Base-by-base conservation (phyloP, 1,140 invertebrate genomes). In the Drosophila simulans region DNA sequence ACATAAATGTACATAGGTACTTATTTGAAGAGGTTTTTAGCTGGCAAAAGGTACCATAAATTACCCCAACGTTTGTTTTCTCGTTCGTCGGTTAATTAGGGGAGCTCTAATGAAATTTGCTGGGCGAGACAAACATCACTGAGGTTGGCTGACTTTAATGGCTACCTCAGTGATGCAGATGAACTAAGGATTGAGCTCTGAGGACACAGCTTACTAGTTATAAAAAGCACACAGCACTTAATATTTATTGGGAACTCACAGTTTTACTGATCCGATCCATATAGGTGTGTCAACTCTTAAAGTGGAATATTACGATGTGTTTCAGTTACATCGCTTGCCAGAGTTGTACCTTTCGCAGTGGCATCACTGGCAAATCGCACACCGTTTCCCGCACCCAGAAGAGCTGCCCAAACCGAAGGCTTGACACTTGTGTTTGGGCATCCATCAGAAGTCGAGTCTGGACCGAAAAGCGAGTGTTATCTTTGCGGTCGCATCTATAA, bases 401-500 rank as follows among this genome's bases (percentile, higher is more conserved):
- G 17, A 15, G 4, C 12, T 25, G 3, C n/a, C 52, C 15, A 31
- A 39, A 39, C 37, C 37, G 11, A 39, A 7, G 25, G 27, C 55
- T 35, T 52, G 66, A 60, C 69, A 53, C 57, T 53, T 27, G 39
- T 66, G 49, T 76, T 56, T 59, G 72, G 48, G 72, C 54, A 76
- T 76, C 73, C 54, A 66, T 76, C 71, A 76, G 72, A 54, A 54
- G 73, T 60, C 58, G 64, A 45, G 64, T 68, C 64, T 68, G 64
- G 64, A 65, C 60, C 60, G 64, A 68, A 68, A 59, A 53, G 64
- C 64, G 69, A 59, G 78, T 89, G 83, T 88, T 88, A 88, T 88
- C 84, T 88, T 83, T 88, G 83, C 63, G 80, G 83, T 89, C 76
- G 83, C 84, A 88, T 88, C 83, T 88, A 89, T 88, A 88, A 88